Base-by-base conservation (phyloP, 2,113 vertebrate genomes). In the Semnornis frantzii region DNA sequence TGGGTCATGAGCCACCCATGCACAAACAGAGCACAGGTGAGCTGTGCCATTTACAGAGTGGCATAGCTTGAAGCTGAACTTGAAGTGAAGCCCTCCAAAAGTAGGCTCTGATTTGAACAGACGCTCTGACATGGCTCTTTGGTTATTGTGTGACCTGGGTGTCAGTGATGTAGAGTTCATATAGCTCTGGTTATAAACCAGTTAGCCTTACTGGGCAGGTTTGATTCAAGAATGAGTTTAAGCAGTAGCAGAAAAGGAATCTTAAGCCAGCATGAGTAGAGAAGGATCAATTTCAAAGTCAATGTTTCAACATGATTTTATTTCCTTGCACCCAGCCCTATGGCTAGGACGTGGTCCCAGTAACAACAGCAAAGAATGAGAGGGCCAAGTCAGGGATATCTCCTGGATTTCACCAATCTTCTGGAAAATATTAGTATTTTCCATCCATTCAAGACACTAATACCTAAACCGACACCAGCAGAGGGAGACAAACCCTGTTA, bases 401-500 rank as follows among this genome's bases (percentile, higher is more conserved):
- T 89, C 42, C 37, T 68, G 19, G 31, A 76, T 80, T 76, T 84
- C 25, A 76, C 10, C 1, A 37, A 71, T 50, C 2, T 92, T 74
- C 71, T 77, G 12, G 33, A 79, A 93, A 78, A 86, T 86, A 78
- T 8, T n/a, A 31, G 6, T 52, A 18, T 83, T 87, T 87, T 58
- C 44, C 44, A 89, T 54, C 12, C 50, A 50, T 48, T 91, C 65
- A 30, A 50, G 59, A 17, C 23, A 88, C 39, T 52, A 69, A 78
- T 81, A 89, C 58, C 52, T 74, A 69, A 78, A 81, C 4, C 12
- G 65, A 63, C 66, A 87, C 94, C 96, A 95, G 94, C 62, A 96
- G 95, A 95, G 95, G 96, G 95, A 95, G 93, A 97, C 94, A 94
- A 95, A 95, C 87, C 94, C 94, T 95, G 85, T 69, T 95, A 60